A percentile compares a stretch with the other conserved stretches of the same genome.
Evolutionary conservation across 2,113 vertebrate species (phyloP).

Genomic region (Eulemur macaco): DNA sequence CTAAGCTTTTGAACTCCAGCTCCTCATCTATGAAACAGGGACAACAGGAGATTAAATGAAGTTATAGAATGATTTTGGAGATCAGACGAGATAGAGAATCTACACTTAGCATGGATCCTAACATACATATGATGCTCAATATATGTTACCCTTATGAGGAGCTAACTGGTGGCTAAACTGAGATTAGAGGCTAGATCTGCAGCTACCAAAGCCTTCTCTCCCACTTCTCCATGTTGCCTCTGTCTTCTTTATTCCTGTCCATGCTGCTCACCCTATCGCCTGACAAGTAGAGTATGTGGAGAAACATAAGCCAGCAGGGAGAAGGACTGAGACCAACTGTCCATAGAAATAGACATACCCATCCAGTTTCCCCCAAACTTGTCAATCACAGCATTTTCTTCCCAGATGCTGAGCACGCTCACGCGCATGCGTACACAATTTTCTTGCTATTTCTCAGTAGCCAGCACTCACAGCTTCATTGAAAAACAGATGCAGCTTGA

Average conservation of each 20-base stretch:
- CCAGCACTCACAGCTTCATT: not conserved
- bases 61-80: not conserved
- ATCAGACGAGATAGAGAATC: not conserved
- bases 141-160: not conserved
- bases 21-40: not conserved
- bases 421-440: not conserved
- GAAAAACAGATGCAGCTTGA: not conserved
- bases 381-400: not conserved
- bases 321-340: not conserved
- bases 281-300: not conserved
- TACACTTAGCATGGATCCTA: not conserved
- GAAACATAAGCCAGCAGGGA: not conserved
- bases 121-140: not conserved
- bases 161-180: not conserved
- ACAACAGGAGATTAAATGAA: not conserved
- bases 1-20: not conserved
- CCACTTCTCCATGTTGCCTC: not conserved
- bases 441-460: not conserved
- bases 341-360: not conserved
- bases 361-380: not conserved
- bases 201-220: not conserved
- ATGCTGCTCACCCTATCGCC: not conserved
- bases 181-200: not conserved
- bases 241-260: not conserved
- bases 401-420: no score